Conservation (phyloP, 2,797 vertebrate genomes). For the Oryzias sinensis region DNA sequence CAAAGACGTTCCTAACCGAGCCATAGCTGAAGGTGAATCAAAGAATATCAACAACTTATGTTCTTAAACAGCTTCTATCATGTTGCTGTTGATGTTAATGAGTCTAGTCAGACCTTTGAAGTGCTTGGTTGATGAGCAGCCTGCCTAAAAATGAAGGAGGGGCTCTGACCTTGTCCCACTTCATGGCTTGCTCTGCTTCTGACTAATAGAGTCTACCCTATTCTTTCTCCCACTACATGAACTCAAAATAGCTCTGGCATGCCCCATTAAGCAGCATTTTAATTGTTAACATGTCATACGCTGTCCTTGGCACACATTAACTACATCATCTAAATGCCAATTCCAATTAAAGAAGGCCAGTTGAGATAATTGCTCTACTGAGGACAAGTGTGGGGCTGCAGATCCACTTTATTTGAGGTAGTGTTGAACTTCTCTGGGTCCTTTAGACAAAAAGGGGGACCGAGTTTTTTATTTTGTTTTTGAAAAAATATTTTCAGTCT, state of each 20-base stretch:
- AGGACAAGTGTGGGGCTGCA: constrained; percentile 11
- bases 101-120: constrained; percentile 51
- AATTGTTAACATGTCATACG: constrained; percentile 71
- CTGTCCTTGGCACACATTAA: constrained; percentile 76
- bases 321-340: constrained; percentile 72
- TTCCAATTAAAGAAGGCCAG: constrained; percentile 61
- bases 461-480: no score
- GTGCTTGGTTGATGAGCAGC: constrained; percentile 52
- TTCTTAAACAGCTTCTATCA: constrained; percentile 64
- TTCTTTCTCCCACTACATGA: constrained; percentile 69
- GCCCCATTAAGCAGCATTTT: constrained; percentile 74
- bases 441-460: no score
- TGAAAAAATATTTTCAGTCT: no score
- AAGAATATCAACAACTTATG: constrained; percentile 52
- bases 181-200: constrained; percentile 68
- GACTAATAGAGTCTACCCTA: constrained; percentile 65
- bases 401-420: no score
- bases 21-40: constrained; percentile 34
- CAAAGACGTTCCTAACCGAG: constrained; percentile 50
- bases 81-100: constrained; percentile 68
- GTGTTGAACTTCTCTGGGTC: no score
- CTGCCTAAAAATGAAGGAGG: constrained; percentile 60
- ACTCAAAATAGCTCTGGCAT: constrained; percentile 69
- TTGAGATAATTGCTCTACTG: constrained; percentile 30
- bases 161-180: constrained; percentile 76